A percentile compares a stretch with the other conserved stretches of the same genome.
phyloP scores from a whole-genome alignment of 2,797 vertebrate species.

The Fistularia tabacaria region DNA sequence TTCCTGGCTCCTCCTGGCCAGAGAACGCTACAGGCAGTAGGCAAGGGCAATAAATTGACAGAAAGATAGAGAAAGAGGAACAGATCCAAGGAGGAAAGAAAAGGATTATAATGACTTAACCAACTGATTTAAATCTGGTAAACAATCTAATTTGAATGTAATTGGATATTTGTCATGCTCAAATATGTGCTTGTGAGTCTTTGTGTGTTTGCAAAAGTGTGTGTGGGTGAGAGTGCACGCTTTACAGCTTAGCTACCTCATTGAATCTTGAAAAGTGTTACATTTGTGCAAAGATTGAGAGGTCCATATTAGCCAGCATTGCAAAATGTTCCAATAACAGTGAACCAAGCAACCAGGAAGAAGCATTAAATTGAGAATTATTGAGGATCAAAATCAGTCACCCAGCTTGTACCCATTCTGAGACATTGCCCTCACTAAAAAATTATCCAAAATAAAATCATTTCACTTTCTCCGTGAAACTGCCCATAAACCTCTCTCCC shows the following conservation, averaged over 20 bases:
- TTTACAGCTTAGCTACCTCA: slow-evolving; percentile 1
- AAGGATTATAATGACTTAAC: not conserved
- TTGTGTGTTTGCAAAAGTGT: no score
- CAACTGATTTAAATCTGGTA: slow-evolving; percentile 5
- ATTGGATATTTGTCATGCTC: no score
- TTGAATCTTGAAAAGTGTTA: slow-evolving; percentile 19
- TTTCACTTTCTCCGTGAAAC: slow-evolving; percentile 46
- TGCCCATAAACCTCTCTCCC: slow-evolving; percentile 42
- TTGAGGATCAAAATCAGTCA: slow-evolving; percentile 55
- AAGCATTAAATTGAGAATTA: slow-evolving; percentile 59
- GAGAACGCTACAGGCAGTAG: slow-evolving; percentile 58
- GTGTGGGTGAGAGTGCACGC: no score
- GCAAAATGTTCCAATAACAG: slow-evolving; percentile 31
- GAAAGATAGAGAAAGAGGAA: slow-evolving; percentile 11
- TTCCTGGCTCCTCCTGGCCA: slow-evolving; percentile 71
- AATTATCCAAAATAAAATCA: slow-evolving; percentile 19
- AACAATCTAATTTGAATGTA: slow-evolving; percentile 23
- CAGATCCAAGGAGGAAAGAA: slow-evolving; percentile 19
- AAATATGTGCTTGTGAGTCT: no score
- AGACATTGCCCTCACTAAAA: slow-evolving; percentile 44
- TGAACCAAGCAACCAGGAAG: slow-evolving; percentile 50
- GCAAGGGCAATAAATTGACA: slow-evolving; percentile 28
- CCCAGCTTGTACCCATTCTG: slow-evolving; percentile 46
- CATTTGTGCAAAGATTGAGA: no score
- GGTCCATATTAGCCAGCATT: no score